Percentiles rank a stretch among this genome's conserved stretches.
Evolutionary conservation across 2,113 vertebrate genomes (phyloP).

Genomic region (Beaufortia kweichowensis): DNA sequence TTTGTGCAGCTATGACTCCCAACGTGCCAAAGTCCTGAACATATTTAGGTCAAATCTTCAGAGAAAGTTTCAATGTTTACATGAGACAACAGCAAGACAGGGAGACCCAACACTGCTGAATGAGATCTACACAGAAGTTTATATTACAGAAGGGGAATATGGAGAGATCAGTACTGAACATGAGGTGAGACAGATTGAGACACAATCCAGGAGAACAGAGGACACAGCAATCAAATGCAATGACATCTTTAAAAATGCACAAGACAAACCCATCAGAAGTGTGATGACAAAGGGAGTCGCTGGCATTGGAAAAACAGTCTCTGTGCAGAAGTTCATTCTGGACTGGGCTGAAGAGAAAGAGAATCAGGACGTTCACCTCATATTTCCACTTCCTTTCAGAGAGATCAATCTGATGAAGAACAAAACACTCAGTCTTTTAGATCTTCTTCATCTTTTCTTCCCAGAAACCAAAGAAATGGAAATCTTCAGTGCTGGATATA

Average conservation of each 20-base stretch:
- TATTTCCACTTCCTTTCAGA: conserved; percentile 16
- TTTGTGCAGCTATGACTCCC: no score
- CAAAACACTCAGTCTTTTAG: neutral
- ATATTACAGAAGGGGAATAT: neutral
- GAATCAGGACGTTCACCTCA: neutral
- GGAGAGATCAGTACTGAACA: neutral
- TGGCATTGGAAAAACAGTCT: no score
- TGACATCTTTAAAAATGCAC: neutral
- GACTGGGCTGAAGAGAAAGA: neutral
- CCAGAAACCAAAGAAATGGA: neutral
- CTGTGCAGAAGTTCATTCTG: no score
- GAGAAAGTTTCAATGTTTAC: neutral
- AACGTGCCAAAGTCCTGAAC: no score
- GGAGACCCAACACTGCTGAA: neutral
- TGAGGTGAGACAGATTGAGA: conserved; percentile 1
- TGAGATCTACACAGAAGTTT: neutral
- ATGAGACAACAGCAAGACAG: neutral
- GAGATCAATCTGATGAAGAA: conserved; percentile 2
- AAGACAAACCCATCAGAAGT: neutral
- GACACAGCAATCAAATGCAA: neutral
- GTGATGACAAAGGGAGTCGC: no score
- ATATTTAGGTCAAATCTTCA: neutral
- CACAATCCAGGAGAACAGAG: neutral
- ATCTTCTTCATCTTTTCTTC: neutral
- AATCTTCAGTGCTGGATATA: neutral